Conservation (phyloP, 1,140 invertebrate genomes). For the Limonius californicus region DNA sequence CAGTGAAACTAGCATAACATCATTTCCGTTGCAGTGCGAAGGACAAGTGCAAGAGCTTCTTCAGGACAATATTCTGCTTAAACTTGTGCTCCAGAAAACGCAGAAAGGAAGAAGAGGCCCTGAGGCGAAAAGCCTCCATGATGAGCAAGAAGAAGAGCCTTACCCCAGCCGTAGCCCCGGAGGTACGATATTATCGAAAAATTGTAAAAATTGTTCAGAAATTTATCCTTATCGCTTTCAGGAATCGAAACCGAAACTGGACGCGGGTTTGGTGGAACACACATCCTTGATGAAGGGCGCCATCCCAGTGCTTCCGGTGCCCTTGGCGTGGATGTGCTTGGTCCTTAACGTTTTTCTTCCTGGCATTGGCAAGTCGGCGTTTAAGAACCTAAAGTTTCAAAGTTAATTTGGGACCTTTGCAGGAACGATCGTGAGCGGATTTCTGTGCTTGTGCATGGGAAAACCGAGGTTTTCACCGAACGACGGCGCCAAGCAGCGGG, state of each 20-base stretch:
- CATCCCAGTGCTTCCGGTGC: conserved; percentile 81
- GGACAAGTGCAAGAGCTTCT: conserved; percentile 35
- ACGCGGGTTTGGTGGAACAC: conserved; percentile 71
- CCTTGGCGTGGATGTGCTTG: conserved; percentile 80
- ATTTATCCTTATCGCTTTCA: conserved; percentile 49
- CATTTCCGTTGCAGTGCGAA: conserved; percentile 20
- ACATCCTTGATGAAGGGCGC: conserved; percentile 81
- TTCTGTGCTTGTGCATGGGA: conserved; percentile 84
- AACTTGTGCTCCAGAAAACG: conserved; percentile 41
- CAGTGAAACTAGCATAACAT: neutral
- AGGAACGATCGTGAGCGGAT: conserved; percentile 85
- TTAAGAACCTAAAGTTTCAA: neutral
- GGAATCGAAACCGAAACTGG: conserved; percentile 78
- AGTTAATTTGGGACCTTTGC: conserved; percentile 30
- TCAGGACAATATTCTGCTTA: conserved; percentile 38
- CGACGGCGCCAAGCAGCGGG: conserved; percentile 64
- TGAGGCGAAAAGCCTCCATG: conserved; percentile 56
- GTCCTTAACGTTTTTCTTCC: conserved; percentile 81
- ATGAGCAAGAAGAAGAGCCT: conserved; percentile 60
- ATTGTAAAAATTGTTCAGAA: too few species aligned
- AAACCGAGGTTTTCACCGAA: conserved; percentile 78
- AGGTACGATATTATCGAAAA: conserved; percentile 43
- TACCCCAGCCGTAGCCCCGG: conserved; percentile 54
- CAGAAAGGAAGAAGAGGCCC: conserved; percentile 39
- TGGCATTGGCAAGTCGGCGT: conserved; percentile 74